Evolutionary conservation across 2,888 invertebrate genomes (phyloP), one percentile per base, ranked within the genome.

Genomic region (Xylota segnis): DNA sequence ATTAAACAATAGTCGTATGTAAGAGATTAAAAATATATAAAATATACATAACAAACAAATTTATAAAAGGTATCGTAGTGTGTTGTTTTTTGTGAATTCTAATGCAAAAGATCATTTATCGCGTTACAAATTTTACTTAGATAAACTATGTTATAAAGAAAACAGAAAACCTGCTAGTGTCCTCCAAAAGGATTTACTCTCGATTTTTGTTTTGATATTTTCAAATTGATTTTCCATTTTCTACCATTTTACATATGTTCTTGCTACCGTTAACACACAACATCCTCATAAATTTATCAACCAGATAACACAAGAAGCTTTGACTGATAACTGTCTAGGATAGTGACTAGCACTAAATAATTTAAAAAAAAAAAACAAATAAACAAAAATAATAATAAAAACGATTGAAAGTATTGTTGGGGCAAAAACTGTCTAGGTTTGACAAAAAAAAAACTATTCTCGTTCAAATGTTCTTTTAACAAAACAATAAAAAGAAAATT

Each of bases 1-100:
- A 87, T 77, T 86, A 77, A 82, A 77, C 75, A 81, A 84, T 84
- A 84, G 79, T 81, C 79, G 54, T 84, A 50, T 68, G 23, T 79
- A 79, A 74, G 78, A 81, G 66, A 75, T 74, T 47, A 61, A 68
- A 61, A 72, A 79, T 65, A 71, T 50, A 68, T n/a, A 79, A 78
- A 65, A 72, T 74, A 70, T 75, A 83, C 29, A 78, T 59, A 81
- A 82, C 27, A 65, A 75, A 71, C 50, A 71, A 54, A 74, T 65
- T 77, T 71, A 63, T 61, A 52, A 76, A 66, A 71, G n/a, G 47
- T 58, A 63, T 37, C 56, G 52, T 79, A 84, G 81, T 66, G 70
- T 81, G 75, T 84, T 75, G 68, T 75, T 81, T 81, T 84, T 74
- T 47, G 75, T 75, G 47, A 59, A 34, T 79, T 70, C 59, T 54